Conservation (phyloP, 2,113 vertebrate species). For the Hymenochirus boettgeri region DNA sequence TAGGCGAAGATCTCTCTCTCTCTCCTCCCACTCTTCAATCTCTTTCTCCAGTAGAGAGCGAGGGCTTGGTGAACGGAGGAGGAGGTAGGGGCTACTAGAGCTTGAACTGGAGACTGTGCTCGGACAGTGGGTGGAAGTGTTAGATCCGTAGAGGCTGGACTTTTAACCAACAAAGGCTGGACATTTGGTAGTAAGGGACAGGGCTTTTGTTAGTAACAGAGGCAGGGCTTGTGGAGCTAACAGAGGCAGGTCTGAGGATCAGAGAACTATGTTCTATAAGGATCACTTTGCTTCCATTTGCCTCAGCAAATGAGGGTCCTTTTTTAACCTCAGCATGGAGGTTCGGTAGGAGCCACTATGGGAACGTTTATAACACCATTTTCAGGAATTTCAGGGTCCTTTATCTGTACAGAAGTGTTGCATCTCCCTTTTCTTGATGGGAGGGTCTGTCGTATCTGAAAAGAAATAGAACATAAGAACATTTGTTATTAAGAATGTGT, state of each 20-base stretch:
- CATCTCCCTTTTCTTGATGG: slow-evolving; percentile 15
- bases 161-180: slow-evolving; percentile 45
- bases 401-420: not conserved
- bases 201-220: too few species aligned
- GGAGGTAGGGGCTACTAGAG: slow-evolving; percentile 60
- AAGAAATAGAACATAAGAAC: not conserved
- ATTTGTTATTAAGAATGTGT: too few species aligned
- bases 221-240: not conserved
- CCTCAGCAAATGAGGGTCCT: slow-evolving; percentile 51
- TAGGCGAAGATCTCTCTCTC: slow-evolving; percentile 71
- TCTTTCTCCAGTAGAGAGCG: slow-evolving; percentile 71
- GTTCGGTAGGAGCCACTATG: slow-evolving; percentile 11
- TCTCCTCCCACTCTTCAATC: slow-evolving; percentile 62
- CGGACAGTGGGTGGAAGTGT: not conserved
- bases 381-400: not conserved
- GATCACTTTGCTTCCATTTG: slow-evolving; percentile 49
- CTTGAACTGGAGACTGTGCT: not conserved
- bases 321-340: slow-evolving; percentile 28
- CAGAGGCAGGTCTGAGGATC: slow-evolving; percentile 3
- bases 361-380: not conserved
- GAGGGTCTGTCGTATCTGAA: slow-evolving; percentile 16
- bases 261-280: slow-evolving; percentile 52
- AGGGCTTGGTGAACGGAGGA: slow-evolving; percentile 54
- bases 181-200: not conserved
- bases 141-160: too few species aligned